These are phyloP conservation scores for Drosophila hydei DNA, from an alignment of 1,140 invertebrate species.

Conservation along the genomic window DNA sequence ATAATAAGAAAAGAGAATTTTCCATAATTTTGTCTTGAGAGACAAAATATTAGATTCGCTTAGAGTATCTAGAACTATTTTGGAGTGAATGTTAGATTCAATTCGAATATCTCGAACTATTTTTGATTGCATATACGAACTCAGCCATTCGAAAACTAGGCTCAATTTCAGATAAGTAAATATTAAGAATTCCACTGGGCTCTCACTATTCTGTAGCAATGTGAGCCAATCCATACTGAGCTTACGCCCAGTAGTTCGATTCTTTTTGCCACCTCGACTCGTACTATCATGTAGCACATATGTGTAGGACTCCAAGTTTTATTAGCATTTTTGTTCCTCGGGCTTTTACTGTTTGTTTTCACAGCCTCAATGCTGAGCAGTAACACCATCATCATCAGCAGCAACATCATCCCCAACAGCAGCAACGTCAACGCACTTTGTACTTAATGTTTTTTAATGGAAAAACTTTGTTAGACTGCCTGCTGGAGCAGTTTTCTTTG, in stretches of 20 bases:
- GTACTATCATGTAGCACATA: constrained; percentile 27
- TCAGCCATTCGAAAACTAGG: no score
- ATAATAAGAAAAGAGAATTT: no score
- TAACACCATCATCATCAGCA: constrained; percentile 29
- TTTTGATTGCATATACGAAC: no score
- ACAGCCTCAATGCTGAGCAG: constrained; percentile 15
- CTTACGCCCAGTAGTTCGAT: background rate
- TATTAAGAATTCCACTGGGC: no score
- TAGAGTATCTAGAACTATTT: no score
- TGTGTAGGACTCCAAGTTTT: background rate
- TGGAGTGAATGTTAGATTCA: no score
- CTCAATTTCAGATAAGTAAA: no score
- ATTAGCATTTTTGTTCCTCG: constrained; percentile 25
- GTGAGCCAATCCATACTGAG: no score
- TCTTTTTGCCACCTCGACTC: background rate
- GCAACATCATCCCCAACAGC: constrained; percentile 8
- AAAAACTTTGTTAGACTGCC: constrained; percentile 58
- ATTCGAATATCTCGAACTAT: no score
- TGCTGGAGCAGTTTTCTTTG: constrained; percentile 46
- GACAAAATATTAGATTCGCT: no score
- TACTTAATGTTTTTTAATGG: constrained; percentile 67
- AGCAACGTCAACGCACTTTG: constrained; percentile 54
- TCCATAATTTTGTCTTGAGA: no score
- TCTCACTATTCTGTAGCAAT: no score
- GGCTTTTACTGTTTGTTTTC: constrained; percentile 54